Conservation (phyloP, 2,113 vertebrate species). For the Campylomormyrus tamandua region DNA sequence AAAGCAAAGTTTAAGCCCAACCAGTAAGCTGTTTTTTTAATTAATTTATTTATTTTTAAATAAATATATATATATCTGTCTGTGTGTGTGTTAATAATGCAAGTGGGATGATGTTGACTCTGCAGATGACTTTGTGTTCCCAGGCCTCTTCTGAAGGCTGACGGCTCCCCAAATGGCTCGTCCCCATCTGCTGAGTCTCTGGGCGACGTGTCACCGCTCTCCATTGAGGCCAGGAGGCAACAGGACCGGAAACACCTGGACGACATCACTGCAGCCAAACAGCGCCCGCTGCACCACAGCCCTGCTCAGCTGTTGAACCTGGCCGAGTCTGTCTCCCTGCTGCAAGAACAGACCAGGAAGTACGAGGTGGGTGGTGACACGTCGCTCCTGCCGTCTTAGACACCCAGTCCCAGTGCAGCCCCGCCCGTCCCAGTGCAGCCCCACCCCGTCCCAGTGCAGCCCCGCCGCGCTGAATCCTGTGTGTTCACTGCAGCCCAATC, state of each 20-base stretch:
- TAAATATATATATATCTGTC: neutral
- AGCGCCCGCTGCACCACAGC: slow-evolving; percentile 71
- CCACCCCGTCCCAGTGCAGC: no score
- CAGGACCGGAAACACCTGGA: slow-evolving; percentile 78
- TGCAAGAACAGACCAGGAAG: slow-evolving; percentile 68
- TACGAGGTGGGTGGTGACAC: slow-evolving; percentile 64
- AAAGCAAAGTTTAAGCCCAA: slow-evolving; percentile 75
- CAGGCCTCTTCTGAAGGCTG: slow-evolving; percentile 47
- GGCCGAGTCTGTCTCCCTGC: slow-evolving; percentile 73
- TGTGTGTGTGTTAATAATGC: neutral
- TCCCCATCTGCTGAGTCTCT: slow-evolving; percentile 50
- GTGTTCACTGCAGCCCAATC: neutral
- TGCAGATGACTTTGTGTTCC: neutral
- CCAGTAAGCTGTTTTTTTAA: slow-evolving; percentile 66
- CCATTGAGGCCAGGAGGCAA: slow-evolving; percentile 58
- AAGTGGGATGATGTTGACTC: neutral
- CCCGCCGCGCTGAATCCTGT: neutral
- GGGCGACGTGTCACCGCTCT: slow-evolving; percentile 41
- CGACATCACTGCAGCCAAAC: slow-evolving; percentile 80
- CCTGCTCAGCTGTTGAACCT: slow-evolving; percentile 71
- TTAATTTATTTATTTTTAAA: neutral
- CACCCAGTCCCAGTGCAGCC: neutral
- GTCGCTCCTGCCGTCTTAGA: neutral
- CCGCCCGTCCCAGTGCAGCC: neutral
- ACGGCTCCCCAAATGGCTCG: slow-evolving; percentile 49